Base-by-base conservation (phyloP, 1,140 invertebrate species). In the Drosophila carrolli region DNA sequence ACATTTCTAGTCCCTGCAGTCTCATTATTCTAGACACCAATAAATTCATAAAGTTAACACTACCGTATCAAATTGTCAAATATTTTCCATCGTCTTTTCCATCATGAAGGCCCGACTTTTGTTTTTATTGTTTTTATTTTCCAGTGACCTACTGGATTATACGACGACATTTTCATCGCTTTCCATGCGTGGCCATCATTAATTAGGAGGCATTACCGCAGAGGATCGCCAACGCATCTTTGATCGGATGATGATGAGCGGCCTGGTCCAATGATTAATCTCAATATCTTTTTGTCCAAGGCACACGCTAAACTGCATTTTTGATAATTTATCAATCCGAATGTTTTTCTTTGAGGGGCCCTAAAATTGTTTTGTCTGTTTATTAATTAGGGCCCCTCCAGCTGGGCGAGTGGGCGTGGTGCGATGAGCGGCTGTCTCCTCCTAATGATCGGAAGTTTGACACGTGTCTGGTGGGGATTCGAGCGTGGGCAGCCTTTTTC, bases 371-470 rank as follows among this genome's bases (percentile, higher is more conserved):
- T 79, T 85, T 86, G 83, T 88, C 75, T 86, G 84, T 89, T 68
- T 83, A 83, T 88, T 86, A 86, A 88, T 86, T 88, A 88, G 83
- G 75, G 70, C 59, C 60, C 61, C 50, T 16, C 54, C 44, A 29
- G 16, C 23, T n/a, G 55, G 5, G n/a, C 35, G 43, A 68, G 82
- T 88, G 75, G 79, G 79, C 79, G 83, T 83, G 65, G 65, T 68
- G 38, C 65, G 78, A 57, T 74, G 72, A 63, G 58, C 60, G 46
- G 48, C 57, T 72, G 59, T 41, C 59, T 68, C 38, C 55, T 46
- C 56, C 83, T 86, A 86, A 86, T 88, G 83, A 86, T 86, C 83
- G 83, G 83, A 86, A 86, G 83, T 86, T 88, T 86, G 83, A 86
- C 83, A 86, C 83, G 83, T 86, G 82, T 62, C 82, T 65, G 9